Evolutionary conservation across 2,797 vertebrate species (phyloP), one percentile per base, ranked within the genome.

Genomic region (Myotis findleyi): DNA sequence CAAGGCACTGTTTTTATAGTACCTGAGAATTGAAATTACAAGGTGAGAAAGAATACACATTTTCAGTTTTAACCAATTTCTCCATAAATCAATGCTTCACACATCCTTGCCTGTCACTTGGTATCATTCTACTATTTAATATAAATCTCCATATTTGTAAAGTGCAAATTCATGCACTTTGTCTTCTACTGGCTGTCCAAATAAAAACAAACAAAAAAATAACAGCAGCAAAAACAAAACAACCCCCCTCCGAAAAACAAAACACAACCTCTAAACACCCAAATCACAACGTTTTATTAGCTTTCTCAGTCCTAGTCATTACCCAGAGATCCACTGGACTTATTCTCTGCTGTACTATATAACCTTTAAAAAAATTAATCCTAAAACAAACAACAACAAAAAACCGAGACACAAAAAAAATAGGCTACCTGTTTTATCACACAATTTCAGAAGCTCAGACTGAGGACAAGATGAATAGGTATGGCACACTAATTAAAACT

Each of bases 131-230:
- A 59, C 27, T 81, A 41, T 62, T 87, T 80, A 68, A 92, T 47
- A 69, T 55, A 76, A 47, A 75, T 80, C 64, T 84, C 55, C 4
- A 21, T 53, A 6, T 87, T 17, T 75, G 7, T 49, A 51, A 94
- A 85, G 12, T 86, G 17, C 6, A 92, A 44, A 23, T 41, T 92
- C 49, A 76, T 51, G 30, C 41, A 92, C 13, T 92, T 82, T 77
- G 44, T 64, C 33, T 51, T 87, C 64, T 76, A 81, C 20, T 77
- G 20, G 21, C 5, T 82, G 2, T 38, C 17, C n/a, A 91, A 83
- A 96, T 72, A 59, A 68, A 96, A 93, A 85, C 17, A 94, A 68
- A 17, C 25, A 62, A 30, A 64, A n/a, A 55, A 18, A 62, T 25
- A 18, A 12, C 36, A 69, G 64, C 9, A 76, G 30, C 9, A 82